These are phyloP conservation scores for Ceratoteleas bidentatus DNA, from an alignment of 1,140 invertebrate species.

Conservation along the genomic window DNA sequence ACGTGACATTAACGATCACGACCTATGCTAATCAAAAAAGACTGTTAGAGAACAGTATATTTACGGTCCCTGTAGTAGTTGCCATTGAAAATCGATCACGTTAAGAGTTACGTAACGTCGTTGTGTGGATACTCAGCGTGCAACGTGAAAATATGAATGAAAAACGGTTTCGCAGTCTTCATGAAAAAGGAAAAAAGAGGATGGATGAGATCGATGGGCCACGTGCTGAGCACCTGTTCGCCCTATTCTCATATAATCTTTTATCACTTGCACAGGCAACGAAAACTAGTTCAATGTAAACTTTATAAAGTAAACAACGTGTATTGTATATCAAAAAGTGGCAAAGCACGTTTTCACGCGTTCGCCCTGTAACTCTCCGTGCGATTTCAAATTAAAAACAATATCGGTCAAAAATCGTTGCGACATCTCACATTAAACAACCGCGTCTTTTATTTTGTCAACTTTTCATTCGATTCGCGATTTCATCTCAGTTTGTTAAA, in stretches of 20 bases:
- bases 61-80: constrained; percentile 69
- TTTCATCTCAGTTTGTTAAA: too few species aligned
- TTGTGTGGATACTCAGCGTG: constrained; percentile 66
- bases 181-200: constrained; percentile 64
- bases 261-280: constrained; percentile 61
- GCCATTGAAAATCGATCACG: constrained; percentile 80
- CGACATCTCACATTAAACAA: constrained; percentile 33
- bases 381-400: constrained; percentile 47
- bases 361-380: constrained; percentile 37
- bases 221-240: constrained; percentile 80
- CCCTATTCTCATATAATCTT: constrained; percentile 68
- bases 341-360: constrained; percentile 47
- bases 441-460: constrained; percentile 10
- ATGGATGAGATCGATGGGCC: constrained; percentile 75
- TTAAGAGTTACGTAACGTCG: constrained; percentile 69
- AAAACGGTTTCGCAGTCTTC: constrained; percentile 76
- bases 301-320: constrained; percentile 65
- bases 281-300: constrained; percentile 68
- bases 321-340: constrained; percentile 64
- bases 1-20: constrained; percentile 67
- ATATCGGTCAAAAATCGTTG: constrained; percentile 41
- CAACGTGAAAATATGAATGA: constrained; percentile 81
- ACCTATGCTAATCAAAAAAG: constrained; percentile 69
- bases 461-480: neutral
- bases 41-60: constrained; percentile 67